These are phyloP conservation scores for Tympanuchus pallidicinctus DNA, from an alignment of 2,113 vertebrate species.

Conservation along the genomic window DNA sequence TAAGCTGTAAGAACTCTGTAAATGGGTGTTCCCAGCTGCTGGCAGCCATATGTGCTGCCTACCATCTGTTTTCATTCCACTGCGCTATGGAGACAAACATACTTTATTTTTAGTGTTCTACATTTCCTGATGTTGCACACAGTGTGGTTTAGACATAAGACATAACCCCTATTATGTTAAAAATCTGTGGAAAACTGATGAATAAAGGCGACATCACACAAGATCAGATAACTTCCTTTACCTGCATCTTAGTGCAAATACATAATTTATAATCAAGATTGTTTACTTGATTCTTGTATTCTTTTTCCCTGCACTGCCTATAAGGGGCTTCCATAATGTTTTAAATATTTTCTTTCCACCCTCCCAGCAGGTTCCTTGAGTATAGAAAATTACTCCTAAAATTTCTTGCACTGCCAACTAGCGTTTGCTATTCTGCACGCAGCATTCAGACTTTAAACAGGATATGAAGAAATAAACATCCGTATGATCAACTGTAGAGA, in stretches of 20 bases:
- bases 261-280: neutral
- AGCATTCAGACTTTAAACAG: neutral
- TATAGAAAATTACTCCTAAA: neutral
- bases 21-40: slow-evolving; percentile 50
- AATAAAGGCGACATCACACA: neutral
- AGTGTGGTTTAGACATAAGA: neutral
- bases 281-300: neutral
- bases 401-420: neutral
- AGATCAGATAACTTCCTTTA: neutral
- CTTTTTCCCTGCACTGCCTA: neutral
- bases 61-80: slow-evolving; percentile 58
- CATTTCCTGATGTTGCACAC: slow-evolving; percentile 8
- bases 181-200: neutral
- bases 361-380: neutral
- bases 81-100: slow-evolving; percentile 23
- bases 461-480: neutral
- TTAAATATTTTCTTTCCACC: neutral
- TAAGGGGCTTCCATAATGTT: neutral
- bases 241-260: neutral
- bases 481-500: neutral
- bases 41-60: slow-evolving; percentile 36
- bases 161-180: neutral
- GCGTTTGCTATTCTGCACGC: neutral
- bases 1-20: slow-evolving; percentile 19
- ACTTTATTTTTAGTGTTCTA: slow-evolving; percentile 44